Base-by-base conservation (phyloP, 1,140 invertebrate species). In the Heterodera carotae region DNA sequence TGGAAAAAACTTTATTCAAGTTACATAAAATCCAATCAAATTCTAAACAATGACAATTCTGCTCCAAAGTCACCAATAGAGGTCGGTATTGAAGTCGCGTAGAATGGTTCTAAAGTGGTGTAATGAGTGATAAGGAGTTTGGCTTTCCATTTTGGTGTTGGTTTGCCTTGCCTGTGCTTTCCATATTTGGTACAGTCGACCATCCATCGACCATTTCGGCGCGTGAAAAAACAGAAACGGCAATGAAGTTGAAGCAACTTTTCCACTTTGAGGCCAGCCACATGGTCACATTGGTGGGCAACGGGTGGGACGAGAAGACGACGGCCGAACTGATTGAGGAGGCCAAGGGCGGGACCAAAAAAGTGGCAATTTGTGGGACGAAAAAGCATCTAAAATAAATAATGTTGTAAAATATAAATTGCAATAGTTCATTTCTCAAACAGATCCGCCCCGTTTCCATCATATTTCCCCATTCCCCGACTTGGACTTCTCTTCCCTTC, bases 401-500 rank as follows among this genome's bases (percentile, higher is more conserved):
- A 12, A 22, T 18, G 18, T 27, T 76, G 22, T 25, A 76, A 78
- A 12, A n/a, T 29, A 22, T 33, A 66, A 53, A 71, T 10, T 79
- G n/a, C 34, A 27, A 0, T 18, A 6, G 0, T 43, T 5, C 60
- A 0, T 10, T 75, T 2, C 73, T 0, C 39, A 71, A 69, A 8
- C 59, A 76, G 29, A 75, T 34, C 43, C 76, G 25, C 6, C 34
- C 27, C 10, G n/a, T 33, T 68, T 60, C 36, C 33, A 69, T 18
- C 78, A 12, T 29, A 81, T 80, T 43, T 36, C 79, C 3, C 18
- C 69, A 6, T 73, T 75, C 12, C 71, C 69, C n/a, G 70, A 81
- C 25, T 12, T 71, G 53, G 25, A 75, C n/a, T 60, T 73, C 39
- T 68, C 53, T 8, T 3, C n/a, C 18, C 36, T 48, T n/a, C 66